Evolutionary conservation across 2,113 vertebrate genomes (phyloP).

Genomic region (Cephalopholis sonnerati): DNA sequence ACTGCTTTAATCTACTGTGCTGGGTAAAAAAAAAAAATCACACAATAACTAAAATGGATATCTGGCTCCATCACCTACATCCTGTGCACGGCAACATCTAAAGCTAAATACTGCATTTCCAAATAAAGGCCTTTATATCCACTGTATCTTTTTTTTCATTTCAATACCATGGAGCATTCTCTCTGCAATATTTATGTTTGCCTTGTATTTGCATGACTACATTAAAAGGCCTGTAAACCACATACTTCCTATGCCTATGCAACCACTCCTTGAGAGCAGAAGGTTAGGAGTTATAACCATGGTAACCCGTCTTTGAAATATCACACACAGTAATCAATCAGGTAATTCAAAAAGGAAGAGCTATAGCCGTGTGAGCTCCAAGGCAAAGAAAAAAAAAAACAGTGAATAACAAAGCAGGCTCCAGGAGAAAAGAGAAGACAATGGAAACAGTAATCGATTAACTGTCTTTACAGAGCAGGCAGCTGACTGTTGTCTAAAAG

Average conservation of each 20-base stretch:
- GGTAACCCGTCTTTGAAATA: constrained; percentile 72
- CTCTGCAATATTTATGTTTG: constrained; percentile 3
- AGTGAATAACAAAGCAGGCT: constrained; percentile 68
- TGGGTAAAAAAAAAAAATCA: constrained; percentile 24
- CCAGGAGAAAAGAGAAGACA: constrained; percentile 47
- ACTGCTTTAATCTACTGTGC: constrained; percentile 69
- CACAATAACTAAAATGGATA: constrained; percentile 51
- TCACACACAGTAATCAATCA: constrained; percentile 57
- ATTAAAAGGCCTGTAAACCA: constrained; percentile 8
- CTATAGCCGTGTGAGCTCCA: constrained; percentile 44
- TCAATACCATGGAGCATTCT: not conserved
- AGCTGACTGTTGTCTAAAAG: constrained; percentile 62
- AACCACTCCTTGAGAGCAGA: constrained; percentile 34
- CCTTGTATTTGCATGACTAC: constrained; percentile 22
- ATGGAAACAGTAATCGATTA: constrained; percentile 77
- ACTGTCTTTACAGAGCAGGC: constrained; percentile 65
- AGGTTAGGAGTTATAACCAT: constrained; percentile 71
- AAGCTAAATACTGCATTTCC: constrained; percentile 12
- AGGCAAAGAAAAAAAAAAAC: constrained; percentile 54
- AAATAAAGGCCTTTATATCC: constrained; percentile 1
- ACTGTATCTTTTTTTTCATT: constrained; percentile 32
- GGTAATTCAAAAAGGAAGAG: constrained; percentile 69
- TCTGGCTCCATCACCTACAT: constrained; percentile 22
- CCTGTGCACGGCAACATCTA: constrained; percentile 11
- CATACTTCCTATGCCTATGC: constrained; percentile 26